A percentile compares a stretch with the other conserved stretches of the same genome.
These are phyloP conservation scores for Halcyon senegalensis DNA, from an alignment of 2,113 vertebrate species.

Conservation along the genomic window DNA sequence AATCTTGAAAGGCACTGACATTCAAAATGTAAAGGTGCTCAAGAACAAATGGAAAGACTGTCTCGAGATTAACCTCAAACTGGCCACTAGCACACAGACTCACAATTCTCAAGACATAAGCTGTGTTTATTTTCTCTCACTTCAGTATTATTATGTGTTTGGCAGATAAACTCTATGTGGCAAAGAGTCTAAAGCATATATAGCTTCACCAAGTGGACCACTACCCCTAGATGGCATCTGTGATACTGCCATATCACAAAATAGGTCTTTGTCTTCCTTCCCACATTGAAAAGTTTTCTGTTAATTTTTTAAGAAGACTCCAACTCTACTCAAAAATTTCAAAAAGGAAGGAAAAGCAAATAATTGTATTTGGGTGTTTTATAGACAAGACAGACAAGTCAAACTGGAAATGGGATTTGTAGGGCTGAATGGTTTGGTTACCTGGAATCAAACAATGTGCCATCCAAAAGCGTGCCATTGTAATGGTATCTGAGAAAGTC, in stretches of 20 bases:
- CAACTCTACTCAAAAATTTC: not conserved
- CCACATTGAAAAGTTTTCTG: rapidly evolving
- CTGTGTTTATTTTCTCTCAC: not conserved
- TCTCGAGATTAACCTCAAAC: not conserved
- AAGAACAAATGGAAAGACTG: not conserved
- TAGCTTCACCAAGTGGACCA: not conserved
- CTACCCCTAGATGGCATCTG: constrained; percentile 3
- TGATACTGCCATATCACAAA: not conserved
- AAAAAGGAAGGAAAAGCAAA: not conserved
- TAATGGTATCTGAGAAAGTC: constrained; percentile 98
- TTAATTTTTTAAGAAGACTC: not conserved
- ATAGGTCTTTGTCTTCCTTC: not conserved
- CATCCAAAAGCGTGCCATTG: constrained; percentile 92
- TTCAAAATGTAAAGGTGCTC: not conserved
- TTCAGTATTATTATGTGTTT: not conserved
- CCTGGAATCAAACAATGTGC: constrained; percentile 97
- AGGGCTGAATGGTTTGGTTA: constrained; percentile 2
- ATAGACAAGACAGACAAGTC: not conserved
- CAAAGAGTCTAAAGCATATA: not conserved
- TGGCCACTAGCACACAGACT: not conserved
- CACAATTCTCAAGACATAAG: not conserved
- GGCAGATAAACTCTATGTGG: not conserved
- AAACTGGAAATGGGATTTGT: not conserved
- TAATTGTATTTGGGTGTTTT: not conserved
- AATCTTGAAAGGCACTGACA: not conserved